A percentile compares a stretch with the other conserved stretches of the same genome.
These are phyloP conservation scores for Lasiommata megera DNA, from an alignment of 2,888 invertebrate species.

Conservation along the genomic window DNA sequence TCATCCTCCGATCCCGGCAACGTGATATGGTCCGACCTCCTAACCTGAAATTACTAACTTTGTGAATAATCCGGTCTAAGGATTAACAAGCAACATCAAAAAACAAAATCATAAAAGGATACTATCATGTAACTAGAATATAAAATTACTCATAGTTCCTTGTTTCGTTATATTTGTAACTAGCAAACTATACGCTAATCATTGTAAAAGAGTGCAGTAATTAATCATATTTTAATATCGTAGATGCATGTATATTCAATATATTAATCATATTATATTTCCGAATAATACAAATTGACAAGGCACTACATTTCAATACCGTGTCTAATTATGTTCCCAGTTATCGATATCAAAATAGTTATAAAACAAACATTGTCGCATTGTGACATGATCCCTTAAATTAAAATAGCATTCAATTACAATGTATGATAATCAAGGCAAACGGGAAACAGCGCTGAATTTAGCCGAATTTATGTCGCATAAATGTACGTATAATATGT, in stretches of 20 bases:
- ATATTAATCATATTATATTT: neutral
- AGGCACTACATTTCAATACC: slow-evolving; percentile 17
- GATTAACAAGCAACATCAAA: neutral
- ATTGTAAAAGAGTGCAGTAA: no score
- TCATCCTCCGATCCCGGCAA: neutral
- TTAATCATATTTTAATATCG: no score
- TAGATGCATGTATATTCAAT: no score
- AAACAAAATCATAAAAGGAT: neutral
- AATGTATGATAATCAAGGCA: slow-evolving; percentile 10
- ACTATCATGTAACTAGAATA: no score
- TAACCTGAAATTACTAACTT: neutral
- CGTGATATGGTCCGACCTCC: neutral
- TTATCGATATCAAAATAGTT: slow-evolving; percentile 20
- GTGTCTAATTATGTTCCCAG: slow-evolving; percentile 16
- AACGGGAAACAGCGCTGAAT: slow-evolving; percentile 10
- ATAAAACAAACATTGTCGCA: slow-evolving; percentile 20
- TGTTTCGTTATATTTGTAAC: no score
- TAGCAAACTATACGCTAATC: no score
- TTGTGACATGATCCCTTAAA: slow-evolving; percentile 18
- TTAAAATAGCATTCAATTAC: slow-evolving; percentile 18
- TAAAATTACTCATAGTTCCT: no score
- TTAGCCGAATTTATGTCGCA: slow-evolving; percentile 1
- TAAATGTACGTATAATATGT: slow-evolving; percentile 5
- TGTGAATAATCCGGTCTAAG: neutral
- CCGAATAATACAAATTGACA: slow-evolving; percentile 3